Conservation (phyloP, 2,113 vertebrate genomes). For the Apeltes quadracus region DNA sequence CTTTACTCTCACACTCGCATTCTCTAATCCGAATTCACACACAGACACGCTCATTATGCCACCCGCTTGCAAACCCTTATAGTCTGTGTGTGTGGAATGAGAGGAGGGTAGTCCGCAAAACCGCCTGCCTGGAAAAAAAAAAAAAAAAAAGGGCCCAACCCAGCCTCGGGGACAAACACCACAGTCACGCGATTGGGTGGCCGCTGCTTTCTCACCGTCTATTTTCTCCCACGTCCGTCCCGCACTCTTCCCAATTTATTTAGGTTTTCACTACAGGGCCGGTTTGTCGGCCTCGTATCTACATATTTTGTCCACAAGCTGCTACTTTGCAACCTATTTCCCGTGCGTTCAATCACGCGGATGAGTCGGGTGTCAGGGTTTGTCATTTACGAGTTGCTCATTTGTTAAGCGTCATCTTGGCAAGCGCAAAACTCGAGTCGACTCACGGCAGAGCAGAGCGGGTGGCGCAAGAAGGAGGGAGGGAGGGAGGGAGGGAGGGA, state of each 20-base stretch:
- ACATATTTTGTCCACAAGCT: background rate
- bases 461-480: background rate
- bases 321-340: background rate
- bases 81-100: slow-evolving; percentile 78
- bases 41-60: slow-evolving; percentile 76
- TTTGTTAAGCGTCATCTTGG: slow-evolving; percentile 52
- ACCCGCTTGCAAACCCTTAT: slow-evolving; percentile 76
- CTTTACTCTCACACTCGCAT: slow-evolving; percentile 43
- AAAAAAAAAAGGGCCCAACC: slow-evolving; percentile 50
- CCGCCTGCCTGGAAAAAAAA: slow-evolving; percentile 71
- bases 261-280: background rate
- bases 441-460: slow-evolving; percentile 3
- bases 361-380: slow-evolving; percentile 43
- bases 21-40: slow-evolving; percentile 61
- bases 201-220: slow-evolving; percentile 61
- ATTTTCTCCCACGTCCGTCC: slow-evolving; percentile 24
- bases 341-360: slow-evolving; percentile 8
- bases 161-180: slow-evolving; percentile 76
- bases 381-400: slow-evolving; percentile 30
- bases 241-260: background rate
- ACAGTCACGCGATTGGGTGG: slow-evolving; percentile 76
- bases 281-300: background rate
- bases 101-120: slow-evolving; percentile 76
- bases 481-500: background rate
- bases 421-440: slow-evolving; percentile 33